Percentiles rank a stretch among this genome's conserved stretches.
Conservation (phyloP, 37 sponge, comb jelly and placozoan genomes). For the Hexactinellida sp. region DNA sequence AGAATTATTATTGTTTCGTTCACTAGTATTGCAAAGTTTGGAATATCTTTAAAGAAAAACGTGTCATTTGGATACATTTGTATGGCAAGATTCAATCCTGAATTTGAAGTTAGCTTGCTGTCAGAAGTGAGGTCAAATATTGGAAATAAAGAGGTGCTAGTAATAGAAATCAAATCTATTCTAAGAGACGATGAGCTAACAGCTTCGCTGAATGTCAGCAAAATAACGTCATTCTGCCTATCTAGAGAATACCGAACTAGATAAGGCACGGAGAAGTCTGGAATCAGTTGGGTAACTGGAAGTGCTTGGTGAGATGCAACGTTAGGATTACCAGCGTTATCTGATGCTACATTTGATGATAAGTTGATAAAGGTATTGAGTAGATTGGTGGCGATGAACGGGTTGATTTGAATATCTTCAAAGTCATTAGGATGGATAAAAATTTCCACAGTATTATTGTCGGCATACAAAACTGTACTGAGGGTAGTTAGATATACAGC, state of each 20-base stretch:
- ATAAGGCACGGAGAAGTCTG: slow-evolving; percentile 38
- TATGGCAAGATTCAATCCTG: background rate
- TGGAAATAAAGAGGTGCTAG: slow-evolving; percentile 12
- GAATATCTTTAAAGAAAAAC: slow-evolving; percentile 28
- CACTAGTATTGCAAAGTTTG: slow-evolving; percentile 24
- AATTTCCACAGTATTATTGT: background rate
- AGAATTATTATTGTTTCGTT: slow-evolving; percentile 53
- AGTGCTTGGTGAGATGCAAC: slow-evolving; percentile 24
- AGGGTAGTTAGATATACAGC: background rate
- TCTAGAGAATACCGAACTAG: slow-evolving; percentile 51
- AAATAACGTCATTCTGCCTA: slow-evolving; percentile 30
- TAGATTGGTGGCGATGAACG: slow-evolving; percentile 27
- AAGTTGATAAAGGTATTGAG: slow-evolving; percentile 45
- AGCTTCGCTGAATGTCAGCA: slow-evolving; percentile 54
- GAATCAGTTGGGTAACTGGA: slow-evolving; percentile 28
- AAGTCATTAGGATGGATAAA: background rate
- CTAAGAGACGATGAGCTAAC: slow-evolving; percentile 28
- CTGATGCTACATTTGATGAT: slow-evolving; percentile 23
- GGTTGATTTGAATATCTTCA: background rate
- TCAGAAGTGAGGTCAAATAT: background rate
- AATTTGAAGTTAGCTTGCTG: background rate
- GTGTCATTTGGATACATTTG: slow-evolving; percentile 25
- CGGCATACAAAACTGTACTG: background rate
- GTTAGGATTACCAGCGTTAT: slow-evolving; percentile 36
- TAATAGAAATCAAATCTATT: slow-evolving; percentile 30